phyloP scores from a whole-genome alignment of 2,888 invertebrate genomes.

The Drosophila neotestacea region DNA sequence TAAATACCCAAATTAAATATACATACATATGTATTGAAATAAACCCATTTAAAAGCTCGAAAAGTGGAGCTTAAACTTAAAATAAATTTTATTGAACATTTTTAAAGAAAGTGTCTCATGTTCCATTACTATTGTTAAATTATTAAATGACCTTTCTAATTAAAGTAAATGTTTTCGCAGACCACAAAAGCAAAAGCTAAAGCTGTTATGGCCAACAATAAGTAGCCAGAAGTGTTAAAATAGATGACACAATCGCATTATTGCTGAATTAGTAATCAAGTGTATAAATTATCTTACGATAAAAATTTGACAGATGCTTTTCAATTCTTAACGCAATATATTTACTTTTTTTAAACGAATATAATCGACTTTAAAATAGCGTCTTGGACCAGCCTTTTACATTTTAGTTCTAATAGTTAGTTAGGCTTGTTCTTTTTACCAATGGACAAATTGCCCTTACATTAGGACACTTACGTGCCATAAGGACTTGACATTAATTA shows the following conservation, averaged over 20 bases:
- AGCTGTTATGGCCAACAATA: neutral
- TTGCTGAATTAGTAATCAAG: neutral
- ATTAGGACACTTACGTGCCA: neutral
- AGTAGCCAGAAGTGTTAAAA: neutral
- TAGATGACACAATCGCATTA: neutral
- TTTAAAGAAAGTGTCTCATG: no score
- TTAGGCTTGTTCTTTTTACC: no score
- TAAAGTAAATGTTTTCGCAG: neutral
- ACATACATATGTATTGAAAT: slow-evolving; percentile 1
- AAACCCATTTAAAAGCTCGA: slow-evolving; percentile 24
- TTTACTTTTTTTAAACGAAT: neutral
- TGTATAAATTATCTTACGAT: neutral
- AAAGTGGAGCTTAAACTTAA: neutral
- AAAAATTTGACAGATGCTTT: neutral
- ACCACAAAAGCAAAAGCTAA: neutral
- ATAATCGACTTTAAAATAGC: no score
- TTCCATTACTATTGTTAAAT: neutral
- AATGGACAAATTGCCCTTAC: no score
- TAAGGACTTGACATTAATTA: slow-evolving; percentile 39
- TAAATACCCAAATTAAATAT: neutral
- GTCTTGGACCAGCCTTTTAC: no score
- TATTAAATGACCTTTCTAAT: neutral
- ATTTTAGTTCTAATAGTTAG: no score
- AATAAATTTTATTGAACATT: no score
- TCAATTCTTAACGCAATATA: neutral